Evolutionary conservation across 2,113 vertebrate species (phyloP), one percentile per base, ranked within the genome.

Genomic region (Ranitomeya imitator): DNA sequence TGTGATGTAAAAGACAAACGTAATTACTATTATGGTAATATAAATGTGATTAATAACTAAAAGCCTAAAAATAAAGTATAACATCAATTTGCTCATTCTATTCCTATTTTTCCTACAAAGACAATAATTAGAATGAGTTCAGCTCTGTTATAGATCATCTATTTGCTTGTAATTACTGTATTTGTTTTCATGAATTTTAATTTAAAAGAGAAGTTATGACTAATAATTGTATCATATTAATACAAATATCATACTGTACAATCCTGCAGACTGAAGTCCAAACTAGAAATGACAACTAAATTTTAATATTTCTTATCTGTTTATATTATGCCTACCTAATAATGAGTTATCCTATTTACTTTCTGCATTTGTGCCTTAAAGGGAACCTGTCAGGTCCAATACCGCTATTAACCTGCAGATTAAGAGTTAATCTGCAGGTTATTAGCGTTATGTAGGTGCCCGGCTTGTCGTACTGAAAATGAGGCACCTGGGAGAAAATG

Each of bases 101-200:
- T 78, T 78, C 57, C 13, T 7, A 23, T 57, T 78, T 78, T 54
- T 55, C 7, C 15, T 52, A 77, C 18, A 23, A 4, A 78, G 45
- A 78, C 12, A 54, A 78, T 54, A 79, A 79, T 79, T 23, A 79
- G 45, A 79, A 23, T 7, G 11, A 14, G 54, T 79, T 57, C 52
- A 23, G 52, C 51, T 57, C 54, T 15, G n/a, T 26, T 26, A 52
- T 79, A 21, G 4, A 54, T 54, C 13, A 57, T 79, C 10, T 79
- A 79, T 79, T 23, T 79, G 54, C 12, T 6, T 79, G 77, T 79
- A 79, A 79, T 79, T 79, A 79, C 54, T 55, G n/a, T 79, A 79
- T 79, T 79, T 79, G 77, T 23, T 79, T 79, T 78, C 23, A 21
- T n/a, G 19, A 54, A 52, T 78, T n/a, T 78, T 78, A 54, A 78